Evolutionary conservation across 2,888 invertebrate species (phyloP), one percentile per base, ranked within the genome.

Genomic region (Lasioglossum vierecki): DNA sequence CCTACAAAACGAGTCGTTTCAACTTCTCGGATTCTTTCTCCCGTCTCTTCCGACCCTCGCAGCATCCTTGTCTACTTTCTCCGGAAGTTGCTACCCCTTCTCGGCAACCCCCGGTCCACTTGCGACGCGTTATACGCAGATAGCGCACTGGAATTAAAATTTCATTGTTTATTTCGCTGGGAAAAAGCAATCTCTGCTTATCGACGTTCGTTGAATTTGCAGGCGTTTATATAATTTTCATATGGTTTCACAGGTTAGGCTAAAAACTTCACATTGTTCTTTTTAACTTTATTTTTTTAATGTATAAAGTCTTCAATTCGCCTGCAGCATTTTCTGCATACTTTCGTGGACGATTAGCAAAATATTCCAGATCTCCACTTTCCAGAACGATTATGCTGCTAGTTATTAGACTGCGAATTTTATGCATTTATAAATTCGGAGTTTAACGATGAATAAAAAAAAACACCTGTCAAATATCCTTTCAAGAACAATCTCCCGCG

Each of bases 1-100:
- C 84, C 80, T 85, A 83, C 79, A 75, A 90, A 90, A 53, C 81
- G 87, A 86, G 88, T 82, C 80, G 81, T 83, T 88, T 83, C 68
- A 81, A 60, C 63, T 78, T 78, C 60, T 41, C 72, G 78, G 15
- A 71, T 68, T 85, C 73, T 79, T 79, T 80, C 66, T 46, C 22
- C 53, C 57, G 39, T 13, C 44, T 57, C 35, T 15, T 41, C 30
- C 74, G 2, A 3, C 9, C 41, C n/a, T 13, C 72, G 0, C 60
- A 18, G 11, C 9, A n/a, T 11, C 15, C 30, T 68, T 49, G n/a
- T 35, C 39, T 68, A 72, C 49, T 57, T 75, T 75, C 9, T 3
- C 5, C 30, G 2, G 22, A 22, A 53, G 53, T 53, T 22, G 8
- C 57, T 15, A 0, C 39, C 53, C 2, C 49, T 30, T 18, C 53